Conservation (phyloP, 2,888 invertebrate genomes). For the Rhodophaea formosa region DNA sequence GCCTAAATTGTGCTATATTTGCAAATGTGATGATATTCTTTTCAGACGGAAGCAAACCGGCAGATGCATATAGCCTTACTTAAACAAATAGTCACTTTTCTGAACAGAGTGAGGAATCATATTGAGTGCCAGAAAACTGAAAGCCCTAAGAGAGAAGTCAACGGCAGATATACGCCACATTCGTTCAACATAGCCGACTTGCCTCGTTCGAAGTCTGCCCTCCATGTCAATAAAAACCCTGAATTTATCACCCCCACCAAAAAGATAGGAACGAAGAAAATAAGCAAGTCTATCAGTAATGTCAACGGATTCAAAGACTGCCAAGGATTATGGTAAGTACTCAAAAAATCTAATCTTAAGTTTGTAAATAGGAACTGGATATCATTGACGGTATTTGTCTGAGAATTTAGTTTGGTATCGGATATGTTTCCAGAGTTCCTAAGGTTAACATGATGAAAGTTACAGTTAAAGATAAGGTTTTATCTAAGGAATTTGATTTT, state of each 20-base stretch:
- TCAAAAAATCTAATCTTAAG: background rate
- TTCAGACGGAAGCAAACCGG: slow-evolving; percentile 85
- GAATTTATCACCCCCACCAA: slow-evolving; percentile 57
- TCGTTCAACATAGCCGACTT: slow-evolving; percentile 55
- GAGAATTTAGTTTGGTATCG: background rate
- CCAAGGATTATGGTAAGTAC: slow-evolving; percentile 55
- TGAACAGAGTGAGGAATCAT: slow-evolving; percentile 85
- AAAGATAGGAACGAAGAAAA: slow-evolving; percentile 63
- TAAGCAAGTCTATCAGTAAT: slow-evolving; percentile 72
- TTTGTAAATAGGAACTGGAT: background rate
- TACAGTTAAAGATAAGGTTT: slow-evolving; percentile 1
- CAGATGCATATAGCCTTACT: slow-evolving; percentile 88
- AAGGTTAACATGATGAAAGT: slow-evolving; percentile 16
- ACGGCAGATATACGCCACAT: slow-evolving; percentile 38
- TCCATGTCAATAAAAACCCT: slow-evolving; percentile 62
- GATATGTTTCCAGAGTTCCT: background rate
- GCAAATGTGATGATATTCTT: slow-evolving; percentile 45
- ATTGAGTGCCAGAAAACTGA: slow-evolving; percentile 71
- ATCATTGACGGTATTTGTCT: background rate
- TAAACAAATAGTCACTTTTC: slow-evolving; percentile 85
- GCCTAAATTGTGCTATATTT: slow-evolving; percentile 6
- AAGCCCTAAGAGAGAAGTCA: slow-evolving; percentile 37
- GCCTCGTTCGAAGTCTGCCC: slow-evolving; percentile 66
- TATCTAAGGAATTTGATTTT: slow-evolving; percentile 31
- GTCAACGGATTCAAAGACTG: slow-evolving; percentile 66